phyloP scores from a whole-genome alignment of 2,113 vertebrate genomes.

The Oryzias javanicus region DNA sequence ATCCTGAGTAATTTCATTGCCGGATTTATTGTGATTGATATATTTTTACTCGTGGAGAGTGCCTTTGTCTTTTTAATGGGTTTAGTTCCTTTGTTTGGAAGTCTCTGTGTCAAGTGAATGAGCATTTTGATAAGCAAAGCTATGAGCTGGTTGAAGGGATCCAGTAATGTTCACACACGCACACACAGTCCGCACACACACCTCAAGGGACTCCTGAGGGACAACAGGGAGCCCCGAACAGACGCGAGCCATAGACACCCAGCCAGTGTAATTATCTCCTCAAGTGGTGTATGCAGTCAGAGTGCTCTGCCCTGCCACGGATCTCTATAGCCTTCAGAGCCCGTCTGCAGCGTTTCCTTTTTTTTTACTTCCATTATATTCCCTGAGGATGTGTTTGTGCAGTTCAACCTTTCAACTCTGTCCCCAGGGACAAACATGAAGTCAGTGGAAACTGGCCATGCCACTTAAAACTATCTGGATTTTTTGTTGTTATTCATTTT shows the following conservation, averaged over 20 bases:
- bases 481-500: slow-evolving; percentile 33
- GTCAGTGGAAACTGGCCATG: slow-evolving; percentile 69
- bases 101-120: slow-evolving; percentile 25
- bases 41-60: background rate
- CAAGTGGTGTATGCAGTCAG: slow-evolving; percentile 60
- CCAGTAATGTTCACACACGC: slow-evolving; percentile 2
- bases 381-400: slow-evolving; percentile 72
- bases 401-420: slow-evolving; percentile 52
- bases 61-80: background rate
- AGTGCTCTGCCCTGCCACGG: slow-evolving; percentile 48
- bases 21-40: background rate
- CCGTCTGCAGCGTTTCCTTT: slow-evolving; percentile 65
- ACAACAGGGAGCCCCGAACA: slow-evolving; percentile 59
- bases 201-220: slow-evolving; percentile 52
- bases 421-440: slow-evolving; percentile 61
- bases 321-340: slow-evolving; percentile 44
- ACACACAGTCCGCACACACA: slow-evolving; percentile 19
- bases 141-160: slow-evolving; percentile 26
- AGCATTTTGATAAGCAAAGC: slow-evolving; percentile 33
- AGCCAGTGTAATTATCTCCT: slow-evolving; percentile 76
- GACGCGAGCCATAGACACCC: slow-evolving; percentile 52
- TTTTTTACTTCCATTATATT: slow-evolving; percentile 4
- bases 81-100: slow-evolving; percentile 30
- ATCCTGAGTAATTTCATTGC: background rate
- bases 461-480: slow-evolving; percentile 62